Conservation (phyloP, 2,888 invertebrate genomes). For the Cryptus armator region DNA sequence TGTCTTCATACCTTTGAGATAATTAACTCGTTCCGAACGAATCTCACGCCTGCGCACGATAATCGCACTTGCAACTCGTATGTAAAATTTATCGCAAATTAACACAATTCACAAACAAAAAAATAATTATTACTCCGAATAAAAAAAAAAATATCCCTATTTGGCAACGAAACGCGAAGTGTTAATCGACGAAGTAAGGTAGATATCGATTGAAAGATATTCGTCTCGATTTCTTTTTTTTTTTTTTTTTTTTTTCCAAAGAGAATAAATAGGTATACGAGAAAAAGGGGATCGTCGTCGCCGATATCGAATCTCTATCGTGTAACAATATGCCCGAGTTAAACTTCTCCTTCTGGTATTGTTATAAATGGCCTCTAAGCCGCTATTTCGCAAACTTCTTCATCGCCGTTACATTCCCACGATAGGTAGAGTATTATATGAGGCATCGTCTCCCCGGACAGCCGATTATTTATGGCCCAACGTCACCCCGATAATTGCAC, state of each 20-base stretch:
- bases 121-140: not conserved
- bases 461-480: constrained; percentile 61
- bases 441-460: constrained; percentile 39
- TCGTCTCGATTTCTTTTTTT: no score
- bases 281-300: constrained; percentile 7
- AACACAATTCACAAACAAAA: not conserved
- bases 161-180: not conserved
- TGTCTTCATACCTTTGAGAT: not conserved
- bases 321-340: constrained; percentile 2
- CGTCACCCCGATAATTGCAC: constrained; percentile 62
- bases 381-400: constrained; percentile 53
- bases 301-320: not conserved
- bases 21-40: constrained; percentile 6
- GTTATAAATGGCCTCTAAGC: constrained; percentile 18
- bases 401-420: constrained; percentile 60
- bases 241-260: not conserved
- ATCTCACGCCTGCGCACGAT: not conserved
- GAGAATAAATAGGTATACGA: not conserved
- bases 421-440: constrained; percentile 38
- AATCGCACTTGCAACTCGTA: not conserved
- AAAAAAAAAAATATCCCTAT: not conserved
- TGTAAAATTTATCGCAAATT: not conserved
- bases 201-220: not conserved
- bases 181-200: not conserved
- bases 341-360: constrained; percentile 12